Conservation (phyloP, 2,888 invertebrate genomes). For the Eupithecia vulgata region DNA sequence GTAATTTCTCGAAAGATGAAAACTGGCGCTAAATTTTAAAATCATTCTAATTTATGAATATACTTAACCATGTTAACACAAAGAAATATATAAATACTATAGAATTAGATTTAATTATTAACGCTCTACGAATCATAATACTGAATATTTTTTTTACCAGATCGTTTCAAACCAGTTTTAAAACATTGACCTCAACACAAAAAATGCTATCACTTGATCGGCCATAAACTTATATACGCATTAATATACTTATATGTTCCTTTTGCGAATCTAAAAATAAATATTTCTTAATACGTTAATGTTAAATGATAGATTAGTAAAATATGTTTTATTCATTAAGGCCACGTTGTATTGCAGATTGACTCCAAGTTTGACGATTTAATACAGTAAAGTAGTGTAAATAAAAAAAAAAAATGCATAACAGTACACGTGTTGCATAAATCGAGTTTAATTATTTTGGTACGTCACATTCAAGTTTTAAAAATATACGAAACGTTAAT, state of each 20-base stretch:
- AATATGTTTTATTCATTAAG: slow-evolving; percentile 7
- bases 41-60: background rate
- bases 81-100: background rate
- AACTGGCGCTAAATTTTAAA: background rate
- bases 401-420: background rate
- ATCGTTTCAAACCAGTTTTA: background rate
- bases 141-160: background rate
- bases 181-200: slow-evolving; percentile 8
- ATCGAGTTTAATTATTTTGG: background rate
- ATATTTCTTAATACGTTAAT: background rate
- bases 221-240: background rate
- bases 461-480: background rate
- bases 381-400: background rate
- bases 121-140: background rate
- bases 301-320: background rate
- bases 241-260: background rate
- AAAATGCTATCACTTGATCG: background rate
- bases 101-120: background rate
- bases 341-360: background rate
- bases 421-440: background rate
- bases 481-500: background rate
- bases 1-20: slow-evolving; percentile 16
- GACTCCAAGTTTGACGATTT: background rate
- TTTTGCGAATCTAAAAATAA: slow-evolving; percentile 13
- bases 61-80: background rate